Conservation (phyloP, 2,113 vertebrate species). For the Sinosuthora webbiana region DNA sequence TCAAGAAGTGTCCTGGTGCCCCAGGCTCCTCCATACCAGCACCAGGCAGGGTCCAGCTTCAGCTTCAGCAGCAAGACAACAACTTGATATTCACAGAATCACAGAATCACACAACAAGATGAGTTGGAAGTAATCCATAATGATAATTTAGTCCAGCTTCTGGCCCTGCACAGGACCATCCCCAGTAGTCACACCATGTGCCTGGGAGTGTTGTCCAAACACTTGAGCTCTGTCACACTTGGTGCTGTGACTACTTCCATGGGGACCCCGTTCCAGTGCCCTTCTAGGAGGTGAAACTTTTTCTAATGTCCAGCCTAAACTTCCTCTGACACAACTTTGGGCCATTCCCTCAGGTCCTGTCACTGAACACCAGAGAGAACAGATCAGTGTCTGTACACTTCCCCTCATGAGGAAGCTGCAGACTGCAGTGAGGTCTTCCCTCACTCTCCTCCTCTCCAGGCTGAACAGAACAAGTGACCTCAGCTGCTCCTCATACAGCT, state of each 20-base stretch:
- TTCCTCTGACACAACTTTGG: not conserved
- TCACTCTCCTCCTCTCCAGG: not conserved
- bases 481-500: accelerated
- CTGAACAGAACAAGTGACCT: not conserved
- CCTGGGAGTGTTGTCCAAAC: not conserved
- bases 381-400: not conserved
- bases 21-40: not conserved
- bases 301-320: not conserved
- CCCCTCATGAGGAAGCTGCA: not conserved
- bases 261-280: not conserved
- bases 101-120: not conserved
- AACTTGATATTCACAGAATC: not conserved
- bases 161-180: not conserved
- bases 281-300: not conserved
- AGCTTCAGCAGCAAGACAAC: not conserved
- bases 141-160: not conserved
- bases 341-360: accelerated
- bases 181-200: not conserved
- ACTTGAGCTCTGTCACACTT: not conserved
- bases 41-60: not conserved
- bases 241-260: not conserved
- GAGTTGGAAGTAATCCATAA: not conserved
- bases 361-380: not conserved
- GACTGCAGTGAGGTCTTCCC: not conserved
- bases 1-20: not conserved